These are phyloP conservation scores for Dromaius novaehollandiae DNA, from an alignment of 2,113 vertebrate genomes.

Conservation along the genomic window DNA sequence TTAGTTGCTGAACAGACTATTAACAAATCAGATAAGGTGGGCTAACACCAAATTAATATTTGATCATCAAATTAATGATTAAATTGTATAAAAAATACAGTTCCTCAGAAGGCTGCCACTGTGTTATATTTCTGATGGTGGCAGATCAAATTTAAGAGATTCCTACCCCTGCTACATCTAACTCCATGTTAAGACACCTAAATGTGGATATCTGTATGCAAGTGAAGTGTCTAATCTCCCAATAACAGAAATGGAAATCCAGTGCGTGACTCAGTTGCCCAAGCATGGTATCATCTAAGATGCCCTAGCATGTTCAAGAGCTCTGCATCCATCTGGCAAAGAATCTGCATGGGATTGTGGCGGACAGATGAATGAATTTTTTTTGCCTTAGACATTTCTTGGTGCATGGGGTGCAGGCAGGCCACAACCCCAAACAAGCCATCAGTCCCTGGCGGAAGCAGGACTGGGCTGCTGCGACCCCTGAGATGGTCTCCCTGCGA, in stretches of 20 bases:
- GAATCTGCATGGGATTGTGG: too few species aligned
- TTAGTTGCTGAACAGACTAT: not conserved
- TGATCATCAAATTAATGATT: not conserved
- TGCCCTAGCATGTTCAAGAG: too few species aligned
- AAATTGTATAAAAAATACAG: not conserved
- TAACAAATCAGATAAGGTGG: not conserved
- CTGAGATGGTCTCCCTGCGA: too few species aligned
- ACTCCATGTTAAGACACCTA: not conserved
- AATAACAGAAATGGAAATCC: not conserved
- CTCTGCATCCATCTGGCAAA: too few species aligned
- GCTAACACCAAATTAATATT: not conserved
- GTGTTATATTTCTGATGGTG: not conserved
- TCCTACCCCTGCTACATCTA: not conserved
- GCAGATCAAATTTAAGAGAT: not conserved
- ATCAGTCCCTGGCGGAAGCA: too few species aligned
- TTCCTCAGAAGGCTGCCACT: not conserved
- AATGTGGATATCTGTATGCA: not conserved
- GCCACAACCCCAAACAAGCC: too few species aligned
- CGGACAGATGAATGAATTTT: too few species aligned
- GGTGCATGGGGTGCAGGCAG: too few species aligned
- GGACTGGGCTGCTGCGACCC: too few species aligned
- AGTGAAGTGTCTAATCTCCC: not conserved
- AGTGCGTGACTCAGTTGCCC: not conserved
- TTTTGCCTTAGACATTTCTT: too few species aligned
- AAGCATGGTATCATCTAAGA: not conserved